Percentiles rank a stretch among this genome's conserved stretches.
Evolutionary conservation across 2,797 vertebrate species (phyloP).

Genomic region (Spatula versicolor): DNA sequence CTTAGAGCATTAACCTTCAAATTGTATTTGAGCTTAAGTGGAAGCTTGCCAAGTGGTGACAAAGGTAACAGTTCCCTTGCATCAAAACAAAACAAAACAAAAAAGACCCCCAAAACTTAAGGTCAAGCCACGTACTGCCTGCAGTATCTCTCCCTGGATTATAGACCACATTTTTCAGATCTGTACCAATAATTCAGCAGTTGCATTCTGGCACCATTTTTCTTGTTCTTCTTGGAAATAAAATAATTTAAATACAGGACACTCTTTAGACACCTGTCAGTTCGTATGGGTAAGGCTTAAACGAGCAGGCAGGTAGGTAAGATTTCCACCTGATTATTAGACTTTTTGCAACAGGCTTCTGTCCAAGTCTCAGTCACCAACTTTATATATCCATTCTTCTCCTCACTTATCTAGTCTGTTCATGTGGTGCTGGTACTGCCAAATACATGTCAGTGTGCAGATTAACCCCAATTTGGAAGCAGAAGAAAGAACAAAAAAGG

Average conservation of each 20-base stretch:
- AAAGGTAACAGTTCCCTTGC: background rate
- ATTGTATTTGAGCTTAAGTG: background rate
- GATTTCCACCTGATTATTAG: background rate
- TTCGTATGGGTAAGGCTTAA: background rate
- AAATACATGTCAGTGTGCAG: background rate
- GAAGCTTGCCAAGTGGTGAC: conserved; percentile 1
- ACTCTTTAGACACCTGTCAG: background rate
- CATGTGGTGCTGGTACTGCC: background rate
- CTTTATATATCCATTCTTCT: background rate
- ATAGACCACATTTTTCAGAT: background rate
- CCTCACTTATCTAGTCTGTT: background rate
- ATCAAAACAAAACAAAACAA: background rate
- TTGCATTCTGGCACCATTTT: background rate
- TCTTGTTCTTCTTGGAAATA: background rate
- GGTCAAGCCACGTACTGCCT: background rate
- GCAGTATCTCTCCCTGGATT: background rate
- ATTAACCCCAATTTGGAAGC: background rate
- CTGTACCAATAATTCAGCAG: background rate
- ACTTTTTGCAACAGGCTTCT: background rate
- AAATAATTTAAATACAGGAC: background rate
- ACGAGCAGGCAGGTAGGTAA: background rate
- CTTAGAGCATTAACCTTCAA: background rate
- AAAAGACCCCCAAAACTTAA: background rate
- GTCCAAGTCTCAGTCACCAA: accelerated
- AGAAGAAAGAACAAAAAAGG: background rate